Evolutionary conservation across 92 coral and sea anemone species (phyloP).

Genomic region (Epizoanthus fatuus): DNA sequence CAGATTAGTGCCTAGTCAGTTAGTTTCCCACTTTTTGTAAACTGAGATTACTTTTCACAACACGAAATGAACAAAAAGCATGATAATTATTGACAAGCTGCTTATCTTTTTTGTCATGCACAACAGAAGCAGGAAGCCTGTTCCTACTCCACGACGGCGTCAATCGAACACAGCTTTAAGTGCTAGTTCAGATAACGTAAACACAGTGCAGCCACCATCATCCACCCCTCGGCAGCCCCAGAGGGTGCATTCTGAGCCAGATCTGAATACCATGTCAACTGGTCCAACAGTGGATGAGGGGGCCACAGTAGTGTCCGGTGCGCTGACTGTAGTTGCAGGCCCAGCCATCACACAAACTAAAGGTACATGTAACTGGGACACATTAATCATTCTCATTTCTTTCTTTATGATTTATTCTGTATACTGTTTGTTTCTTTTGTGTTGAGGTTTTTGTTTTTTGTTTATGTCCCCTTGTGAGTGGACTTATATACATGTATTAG

Average conservation of each 20-base stretch:
- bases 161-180: background rate
- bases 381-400: background rate
- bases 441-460: too few relatives aligned
- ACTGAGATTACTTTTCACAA: too few relatives aligned
- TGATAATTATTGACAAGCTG: too few relatives aligned
- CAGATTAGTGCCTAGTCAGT: too few relatives aligned
- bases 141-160: constrained; percentile 35
- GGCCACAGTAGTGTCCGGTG: too few relatives aligned
- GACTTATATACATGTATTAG: too few relatives aligned
- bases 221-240: constrained; percentile 8
- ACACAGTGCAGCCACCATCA: background rate
- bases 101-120: background rate
- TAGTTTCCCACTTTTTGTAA: too few relatives aligned
- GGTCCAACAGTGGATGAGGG: background rate
- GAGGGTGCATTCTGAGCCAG: background rate
- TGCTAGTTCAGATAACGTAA: background rate
- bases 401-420: too few relatives aligned
- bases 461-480: too few relatives aligned
- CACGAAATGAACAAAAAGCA: too few relatives aligned
- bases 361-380: background rate
- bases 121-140: constrained; percentile 18
- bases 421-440: too few relatives aligned
- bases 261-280: background rate
- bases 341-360: background rate
- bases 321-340: background rate